Evolutionary conservation across 2,113 vertebrate species (phyloP).

Genomic region (Struthio camelus): DNA sequence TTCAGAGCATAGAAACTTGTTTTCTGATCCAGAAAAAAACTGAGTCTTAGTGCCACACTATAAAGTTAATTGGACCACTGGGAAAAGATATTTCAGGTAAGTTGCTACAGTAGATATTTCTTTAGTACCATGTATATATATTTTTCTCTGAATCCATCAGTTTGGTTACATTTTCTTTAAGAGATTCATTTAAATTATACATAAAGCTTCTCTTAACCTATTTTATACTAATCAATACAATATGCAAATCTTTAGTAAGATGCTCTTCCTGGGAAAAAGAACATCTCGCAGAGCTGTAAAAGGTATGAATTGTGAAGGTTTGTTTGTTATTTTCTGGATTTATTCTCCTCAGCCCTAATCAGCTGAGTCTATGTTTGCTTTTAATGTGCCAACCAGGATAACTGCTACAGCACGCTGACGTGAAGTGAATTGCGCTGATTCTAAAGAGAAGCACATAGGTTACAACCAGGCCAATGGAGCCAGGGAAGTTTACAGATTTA

Average conservation of each 20-base stretch:
- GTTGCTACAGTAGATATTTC: background rate
- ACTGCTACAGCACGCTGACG: background rate
- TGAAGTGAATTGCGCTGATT: background rate
- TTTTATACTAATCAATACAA: background rate
- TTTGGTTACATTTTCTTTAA: background rate
- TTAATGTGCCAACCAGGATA: background rate
- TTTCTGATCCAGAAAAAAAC: background rate
- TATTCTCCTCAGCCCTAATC: background rate
- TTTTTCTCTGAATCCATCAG: background rate
- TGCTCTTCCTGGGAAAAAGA: background rate
- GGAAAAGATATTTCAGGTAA: conserved; percentile 45
- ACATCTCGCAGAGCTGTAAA: background rate
- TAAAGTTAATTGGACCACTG: conserved; percentile 36
- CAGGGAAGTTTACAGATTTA: background rate
- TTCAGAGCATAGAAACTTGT: background rate
- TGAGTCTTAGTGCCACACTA: background rate
- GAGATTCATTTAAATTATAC: background rate
- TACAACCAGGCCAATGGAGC: background rate
- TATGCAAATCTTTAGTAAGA: background rate
- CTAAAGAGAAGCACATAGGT: background rate
- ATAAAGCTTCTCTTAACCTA: background rate
- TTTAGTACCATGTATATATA: background rate
- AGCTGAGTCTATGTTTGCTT: background rate
- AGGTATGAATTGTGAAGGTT: background rate
- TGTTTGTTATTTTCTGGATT: background rate